A percentile compares a stretch with the other conserved stretches of the same genome.
phyloP scores from a whole-genome alignment of 2,888 invertebrate species.

The Synanthedon andrenaeformis region DNA sequence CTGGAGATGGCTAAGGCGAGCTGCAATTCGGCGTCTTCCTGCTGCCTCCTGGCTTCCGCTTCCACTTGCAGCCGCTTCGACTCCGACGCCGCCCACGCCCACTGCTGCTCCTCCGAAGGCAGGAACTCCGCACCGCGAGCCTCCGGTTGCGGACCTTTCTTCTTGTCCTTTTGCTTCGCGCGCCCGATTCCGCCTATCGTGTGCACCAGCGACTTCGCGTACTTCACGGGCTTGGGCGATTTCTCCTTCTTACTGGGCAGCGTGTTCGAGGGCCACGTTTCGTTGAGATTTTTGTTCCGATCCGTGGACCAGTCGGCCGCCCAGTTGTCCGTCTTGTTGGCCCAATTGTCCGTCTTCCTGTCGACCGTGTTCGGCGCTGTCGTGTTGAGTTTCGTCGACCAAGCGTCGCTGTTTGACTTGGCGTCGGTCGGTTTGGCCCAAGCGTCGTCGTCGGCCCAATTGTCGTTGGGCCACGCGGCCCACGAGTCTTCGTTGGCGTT shows the following conservation, averaged over 20 bases:
- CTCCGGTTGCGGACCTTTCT: slow-evolving; percentile 24
- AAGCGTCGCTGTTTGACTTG: slow-evolving; percentile 14
- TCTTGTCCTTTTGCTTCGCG: slow-evolving; percentile 45
- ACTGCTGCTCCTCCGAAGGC: slow-evolving; percentile 75
- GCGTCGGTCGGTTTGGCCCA: slow-evolving; percentile 29
- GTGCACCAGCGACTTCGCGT: slow-evolving; percentile 54
- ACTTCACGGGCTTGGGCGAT: slow-evolving; percentile 60
- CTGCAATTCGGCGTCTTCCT: slow-evolving; percentile 80
- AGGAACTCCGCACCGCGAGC: slow-evolving; percentile 28
- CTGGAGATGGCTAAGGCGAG: slow-evolving; percentile 78
- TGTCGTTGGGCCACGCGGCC: slow-evolving; percentile 64
- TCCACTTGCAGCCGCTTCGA: slow-evolving; percentile 74
- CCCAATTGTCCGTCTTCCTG: slow-evolving; percentile 44
- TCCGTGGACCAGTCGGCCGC: slow-evolving; percentile 40
- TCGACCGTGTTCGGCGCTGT: slow-evolving; percentile 18
- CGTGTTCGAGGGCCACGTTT: slow-evolving; percentile 56
- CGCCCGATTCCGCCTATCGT: slow-evolving; percentile 62
- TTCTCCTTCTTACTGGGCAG: slow-evolving; percentile 57
- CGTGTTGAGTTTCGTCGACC: slow-evolving; percentile 16
- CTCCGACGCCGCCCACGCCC: slow-evolving; percentile 80
- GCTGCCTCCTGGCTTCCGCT: slow-evolving; percentile 67
- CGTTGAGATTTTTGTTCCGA: slow-evolving; percentile 47
- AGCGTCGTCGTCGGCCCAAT: slow-evolving; percentile 45
- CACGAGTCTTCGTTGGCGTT: slow-evolving; percentile 31
- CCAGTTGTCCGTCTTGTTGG: slow-evolving; percentile 38